A percentile compares a stretch with the other conserved stretches of the same genome.
Evolutionary conservation across 2,888 invertebrate genomes (phyloP).

Genomic region (Mechanitis mazaeus): DNA sequence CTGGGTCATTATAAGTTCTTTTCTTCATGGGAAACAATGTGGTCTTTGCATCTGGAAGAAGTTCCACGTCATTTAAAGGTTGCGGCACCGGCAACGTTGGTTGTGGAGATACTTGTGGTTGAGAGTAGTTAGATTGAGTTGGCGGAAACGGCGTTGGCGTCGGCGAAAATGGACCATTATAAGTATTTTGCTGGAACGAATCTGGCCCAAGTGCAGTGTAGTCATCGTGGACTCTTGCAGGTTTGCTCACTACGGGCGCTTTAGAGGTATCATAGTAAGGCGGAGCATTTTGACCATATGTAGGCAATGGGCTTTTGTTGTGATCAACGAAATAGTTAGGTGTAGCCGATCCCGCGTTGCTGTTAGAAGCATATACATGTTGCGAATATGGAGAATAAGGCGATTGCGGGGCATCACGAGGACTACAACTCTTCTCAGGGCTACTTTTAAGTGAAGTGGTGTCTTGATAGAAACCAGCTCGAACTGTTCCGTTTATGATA

Average conservation of each 20-base stretch:
- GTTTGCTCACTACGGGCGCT: conserved; percentile 60
- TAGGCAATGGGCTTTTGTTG: conserved; percentile 64
- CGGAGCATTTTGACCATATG: conserved; percentile 69
- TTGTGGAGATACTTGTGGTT: conserved; percentile 50
- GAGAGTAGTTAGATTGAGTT: conserved; percentile 51
- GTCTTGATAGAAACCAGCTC: conserved; percentile 93
- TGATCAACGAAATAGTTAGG: conserved; percentile 67
- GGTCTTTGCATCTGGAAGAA: conserved; percentile 50
- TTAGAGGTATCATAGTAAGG: conserved; percentile 79
- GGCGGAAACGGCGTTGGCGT: conserved; percentile 59
- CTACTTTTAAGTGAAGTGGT: conserved; percentile 89
- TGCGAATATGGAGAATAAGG: conserved; percentile 68
- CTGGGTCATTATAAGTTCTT: conserved; percentile 76
- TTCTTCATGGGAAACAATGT: conserved; percentile 80
- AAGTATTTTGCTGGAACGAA: conserved; percentile 72
- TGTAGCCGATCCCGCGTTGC: conserved; percentile 51
- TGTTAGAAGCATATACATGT: conserved; percentile 67
- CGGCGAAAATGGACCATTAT: conserved; percentile 59
- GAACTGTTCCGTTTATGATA: conserved; percentile 86
- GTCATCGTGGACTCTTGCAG: conserved; percentile 73
- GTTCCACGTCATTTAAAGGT: conserved; percentile 36
- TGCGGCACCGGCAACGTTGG: conserved; percentile 35
- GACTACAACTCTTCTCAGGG: conserved; percentile 89
- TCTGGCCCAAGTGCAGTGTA: conserved; percentile 74
- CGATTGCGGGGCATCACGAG: conserved; percentile 81